phyloP scores from a whole-genome alignment of 2,113 vertebrate genomes.

The Zapornia atra region DNA sequence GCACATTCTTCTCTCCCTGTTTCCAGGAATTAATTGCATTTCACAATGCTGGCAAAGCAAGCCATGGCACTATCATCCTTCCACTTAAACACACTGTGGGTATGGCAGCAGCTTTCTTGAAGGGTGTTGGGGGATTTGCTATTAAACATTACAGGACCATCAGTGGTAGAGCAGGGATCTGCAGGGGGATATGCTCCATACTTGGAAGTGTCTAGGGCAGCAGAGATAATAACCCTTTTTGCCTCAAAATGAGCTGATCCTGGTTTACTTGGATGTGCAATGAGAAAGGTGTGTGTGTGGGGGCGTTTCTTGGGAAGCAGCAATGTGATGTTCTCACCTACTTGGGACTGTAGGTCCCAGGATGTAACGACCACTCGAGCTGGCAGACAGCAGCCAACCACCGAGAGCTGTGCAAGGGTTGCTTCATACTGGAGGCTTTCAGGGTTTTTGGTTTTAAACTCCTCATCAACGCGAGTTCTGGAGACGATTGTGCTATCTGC shows the following conservation, averaged over 20 bases:
- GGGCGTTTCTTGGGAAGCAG: background rate
- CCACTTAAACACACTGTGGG: background rate
- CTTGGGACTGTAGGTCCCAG: background rate
- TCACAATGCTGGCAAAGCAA: background rate
- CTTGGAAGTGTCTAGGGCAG: background rate
- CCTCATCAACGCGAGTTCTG: background rate
- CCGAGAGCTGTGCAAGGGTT: background rate
- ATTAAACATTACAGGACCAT: background rate
- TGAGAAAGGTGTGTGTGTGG: background rate
- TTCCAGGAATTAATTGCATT: background rate
- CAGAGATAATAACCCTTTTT: background rate
- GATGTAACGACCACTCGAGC: background rate
- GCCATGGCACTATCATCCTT: background rate
- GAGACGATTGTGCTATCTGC: conserved; percentile 29
- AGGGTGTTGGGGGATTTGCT: background rate
- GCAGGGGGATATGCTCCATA: background rate
- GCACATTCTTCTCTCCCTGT: background rate
- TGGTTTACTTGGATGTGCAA: background rate
- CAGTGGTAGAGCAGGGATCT: no score
- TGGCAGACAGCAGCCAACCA: background rate
- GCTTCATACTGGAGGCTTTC: background rate
- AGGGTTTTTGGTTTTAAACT: background rate
- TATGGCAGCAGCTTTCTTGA: background rate
- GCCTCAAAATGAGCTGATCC: background rate
- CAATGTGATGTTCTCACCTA: accelerated